Percentiles rank a stretch among this genome's conserved stretches.
Evolutionary conservation across 2,113 vertebrate genomes (phyloP).

Genomic region (Chaetura pelagica): DNA sequence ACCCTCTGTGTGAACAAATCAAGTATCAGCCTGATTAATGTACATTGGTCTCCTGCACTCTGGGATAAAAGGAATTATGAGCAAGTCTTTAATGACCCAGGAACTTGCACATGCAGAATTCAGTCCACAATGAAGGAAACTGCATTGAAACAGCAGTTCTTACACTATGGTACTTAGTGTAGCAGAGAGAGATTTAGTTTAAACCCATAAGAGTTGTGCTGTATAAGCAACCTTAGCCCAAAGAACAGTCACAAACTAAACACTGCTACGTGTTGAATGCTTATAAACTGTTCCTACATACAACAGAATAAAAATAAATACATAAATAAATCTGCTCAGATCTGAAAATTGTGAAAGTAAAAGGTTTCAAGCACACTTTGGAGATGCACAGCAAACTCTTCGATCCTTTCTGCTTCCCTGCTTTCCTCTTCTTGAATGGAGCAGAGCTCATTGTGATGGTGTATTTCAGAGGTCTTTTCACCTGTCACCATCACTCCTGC

Average conservation of each 20-base stretch:
- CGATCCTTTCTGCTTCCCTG: neutral
- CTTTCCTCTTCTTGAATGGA: neutral
- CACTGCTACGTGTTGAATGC: neutral
- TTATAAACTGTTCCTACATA: neutral
- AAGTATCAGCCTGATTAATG: neutral
- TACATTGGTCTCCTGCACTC: neutral
- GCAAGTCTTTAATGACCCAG: neutral
- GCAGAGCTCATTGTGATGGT: neutral
- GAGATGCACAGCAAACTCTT: neutral
- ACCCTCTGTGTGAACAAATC: neutral
- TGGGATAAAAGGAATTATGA: neutral
- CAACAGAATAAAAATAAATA: neutral
- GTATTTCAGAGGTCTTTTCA: neutral
- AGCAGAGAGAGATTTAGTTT: neutral
- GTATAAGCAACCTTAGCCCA: neutral
- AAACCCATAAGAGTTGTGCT: accelerated
- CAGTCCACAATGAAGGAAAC: neutral
- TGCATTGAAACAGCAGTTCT: neutral
- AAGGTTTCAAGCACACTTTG: neutral
- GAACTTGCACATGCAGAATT: neutral
- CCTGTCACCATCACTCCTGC: too few relatives aligned
- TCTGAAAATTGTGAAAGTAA: neutral
- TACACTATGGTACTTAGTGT: neutral
- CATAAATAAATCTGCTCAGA: neutral
- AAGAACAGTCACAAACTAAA: neutral